Evolutionary conservation across 2,888 invertebrate species (phyloP), one percentile per base, ranked within the genome.

Genomic region (Cylindroiulus punctatus): DNA sequence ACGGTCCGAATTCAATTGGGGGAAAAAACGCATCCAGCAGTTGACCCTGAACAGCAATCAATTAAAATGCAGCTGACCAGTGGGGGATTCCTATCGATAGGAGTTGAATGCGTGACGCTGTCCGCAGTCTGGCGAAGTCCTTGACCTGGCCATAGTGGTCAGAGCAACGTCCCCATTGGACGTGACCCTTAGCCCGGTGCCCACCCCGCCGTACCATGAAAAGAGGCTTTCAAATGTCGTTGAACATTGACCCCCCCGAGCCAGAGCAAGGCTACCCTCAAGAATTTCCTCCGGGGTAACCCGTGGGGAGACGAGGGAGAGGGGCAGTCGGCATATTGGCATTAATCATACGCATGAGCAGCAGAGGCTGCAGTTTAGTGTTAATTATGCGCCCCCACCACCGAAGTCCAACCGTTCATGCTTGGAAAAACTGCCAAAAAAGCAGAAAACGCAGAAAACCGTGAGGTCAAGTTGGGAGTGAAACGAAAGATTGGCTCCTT

Each of bases 81-180:
- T 76, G 30, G 76, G 47, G 76, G 76, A 76, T 76, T 76, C 76
- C 76, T 76, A 76, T 76, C 76, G 26, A 76, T 76, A 76, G 30
- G 76, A 76, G 76, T 76, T 76, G 7, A 12, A 65, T n/a, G 52
- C 52, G n/a, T 52, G 52, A 52, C 52, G 52, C 52, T 76, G 76
- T 76, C 76, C 76, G 30, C 76, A 76, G 76, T 30, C 76, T 76
- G 26, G 65, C 65, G 12, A 76, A 76, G 76, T 76, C 76, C 76
- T 76, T 76, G 76, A 76, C 76, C 76, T 30, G 76, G 76, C 76
- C 76, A 76, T 76, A 76, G 76, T 76, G 76, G 76, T 76, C 76
- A 76, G 76, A 76, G 76, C 76, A 76, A 76, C 76, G 76, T 76
- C 76, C 76, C 76, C 76, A 76, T 76, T 76, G 76, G 76, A 76